A percentile compares a stretch with the other conserved stretches of the same genome.
Conservation (phyloP, 1,140 invertebrate species). For the Chlorops oryzae region DNA sequence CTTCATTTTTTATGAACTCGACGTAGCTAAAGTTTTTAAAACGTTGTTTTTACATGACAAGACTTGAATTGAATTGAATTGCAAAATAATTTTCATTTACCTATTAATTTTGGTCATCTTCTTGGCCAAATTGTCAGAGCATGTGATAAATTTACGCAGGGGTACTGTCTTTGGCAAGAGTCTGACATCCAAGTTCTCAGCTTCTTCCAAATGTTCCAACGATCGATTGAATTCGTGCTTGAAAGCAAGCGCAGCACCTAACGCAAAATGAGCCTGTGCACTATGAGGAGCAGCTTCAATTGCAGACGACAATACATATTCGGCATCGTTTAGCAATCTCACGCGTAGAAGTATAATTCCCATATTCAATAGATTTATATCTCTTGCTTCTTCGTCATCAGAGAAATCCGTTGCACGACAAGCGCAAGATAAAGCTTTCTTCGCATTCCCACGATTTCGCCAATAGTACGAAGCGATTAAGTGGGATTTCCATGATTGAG, state of each 20-base stretch:
- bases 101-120: constrained; percentile 40
- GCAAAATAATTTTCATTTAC: constrained; percentile 9
- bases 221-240: constrained; percentile 59
- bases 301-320: constrained; percentile 70
- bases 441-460: constrained; percentile 71
- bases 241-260: constrained; percentile 69
- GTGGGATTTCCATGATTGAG: constrained; percentile 76
- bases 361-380: constrained; percentile 72
- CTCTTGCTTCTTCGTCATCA: constrained; percentile 67
- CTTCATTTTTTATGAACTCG: constrained; percentile 43
- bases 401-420: constrained; percentile 71
- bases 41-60: constrained; percentile 57
- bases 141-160: constrained; percentile 40
- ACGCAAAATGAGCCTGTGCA: constrained; percentile 67
- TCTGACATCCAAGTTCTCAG: constrained; percentile 58
- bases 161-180: constrained; percentile 32
- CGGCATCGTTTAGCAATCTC: constrained; percentile 68
- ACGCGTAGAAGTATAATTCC: constrained; percentile 76
- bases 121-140: constrained; percentile 40
- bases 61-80: no score
- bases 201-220: constrained; percentile 62
- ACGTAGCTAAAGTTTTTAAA: constrained; percentile 45
- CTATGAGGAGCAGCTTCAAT: constrained; percentile 69
- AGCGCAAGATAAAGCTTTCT: constrained; percentile 74
- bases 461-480: constrained; percentile 81